Evolutionary conservation across 2,113 vertebrate species (phyloP).

Genomic region (Anhinga anhinga): DNA sequence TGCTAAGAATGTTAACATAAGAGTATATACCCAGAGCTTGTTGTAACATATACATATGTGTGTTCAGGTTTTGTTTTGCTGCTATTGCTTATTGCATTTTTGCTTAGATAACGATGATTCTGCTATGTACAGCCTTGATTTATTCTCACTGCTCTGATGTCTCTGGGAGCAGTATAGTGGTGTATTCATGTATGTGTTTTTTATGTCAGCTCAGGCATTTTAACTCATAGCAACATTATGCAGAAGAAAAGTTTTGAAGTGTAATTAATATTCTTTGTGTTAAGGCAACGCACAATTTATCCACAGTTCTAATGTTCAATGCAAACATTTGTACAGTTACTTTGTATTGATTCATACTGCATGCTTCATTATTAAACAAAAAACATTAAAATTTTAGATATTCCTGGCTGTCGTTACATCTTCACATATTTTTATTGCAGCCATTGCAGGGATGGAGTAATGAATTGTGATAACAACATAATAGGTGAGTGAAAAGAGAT

Average conservation of each 20-base stretch:
- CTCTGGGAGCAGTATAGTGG: not conserved
- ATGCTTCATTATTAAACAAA: not conserved
- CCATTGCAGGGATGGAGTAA: constrained; percentile 86
- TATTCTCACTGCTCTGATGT: not conserved
- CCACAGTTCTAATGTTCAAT: not conserved
- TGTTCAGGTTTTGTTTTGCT: not conserved
- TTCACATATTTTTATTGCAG: constrained; percentile 67
- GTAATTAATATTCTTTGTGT: not conserved
- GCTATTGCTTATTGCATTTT: not conserved
- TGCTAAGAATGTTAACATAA: not conserved
- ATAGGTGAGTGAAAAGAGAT: constrained; percentile 36
- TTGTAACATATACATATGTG: fast-evolving
- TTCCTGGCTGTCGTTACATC: not conserved
- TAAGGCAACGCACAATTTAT: not conserved
- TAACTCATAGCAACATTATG: not conserved
- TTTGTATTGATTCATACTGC: not conserved
- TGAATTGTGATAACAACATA: constrained; percentile 79
- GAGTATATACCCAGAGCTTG: not conserved
- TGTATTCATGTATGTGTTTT: not conserved
- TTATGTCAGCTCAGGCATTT: not conserved
- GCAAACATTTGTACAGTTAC: not conserved
- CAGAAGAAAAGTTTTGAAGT: not conserved
- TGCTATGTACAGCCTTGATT: not conserved
- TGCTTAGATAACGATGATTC: not conserved
- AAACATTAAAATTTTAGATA: not conserved